Evolutionary conservation across 2,888 invertebrate genomes (phyloP).

Genomic region (Eupithecia centaureata): DNA sequence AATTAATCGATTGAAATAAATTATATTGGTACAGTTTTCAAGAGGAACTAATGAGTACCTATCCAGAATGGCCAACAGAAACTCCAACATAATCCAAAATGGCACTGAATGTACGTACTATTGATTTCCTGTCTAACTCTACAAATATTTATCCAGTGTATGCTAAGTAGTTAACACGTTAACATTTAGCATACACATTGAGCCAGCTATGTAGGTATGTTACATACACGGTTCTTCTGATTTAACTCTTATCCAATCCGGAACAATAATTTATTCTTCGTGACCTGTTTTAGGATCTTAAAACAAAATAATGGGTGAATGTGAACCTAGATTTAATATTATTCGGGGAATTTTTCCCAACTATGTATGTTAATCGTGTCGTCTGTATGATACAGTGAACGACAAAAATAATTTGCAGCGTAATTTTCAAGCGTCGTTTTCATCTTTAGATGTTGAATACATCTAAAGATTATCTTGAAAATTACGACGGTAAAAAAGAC

Average conservation of each 20-base stretch:
- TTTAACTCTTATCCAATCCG: neutral
- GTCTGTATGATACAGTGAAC: too few relatives aligned
- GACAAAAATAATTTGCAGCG: neutral
- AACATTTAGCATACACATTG: neutral
- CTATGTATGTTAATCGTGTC: neutral
- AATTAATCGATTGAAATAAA: neutral
- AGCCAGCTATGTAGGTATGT: neutral
- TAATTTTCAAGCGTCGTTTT: too few relatives aligned
- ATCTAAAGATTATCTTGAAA: too few relatives aligned
- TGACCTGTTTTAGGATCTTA: neutral
- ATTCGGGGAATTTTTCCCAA: neutral
- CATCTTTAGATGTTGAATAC: neutral
- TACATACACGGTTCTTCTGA: neutral
- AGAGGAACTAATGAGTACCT: neutral
- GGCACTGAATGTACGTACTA: neutral
- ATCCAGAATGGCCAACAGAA: neutral
- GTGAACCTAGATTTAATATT: neutral
- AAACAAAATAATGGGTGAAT: neutral
- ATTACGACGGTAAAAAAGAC: too few relatives aligned
- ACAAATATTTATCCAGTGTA: constrained; percentile 42
- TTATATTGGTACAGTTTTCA: neutral
- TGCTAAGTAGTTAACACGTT: constrained; percentile 43
- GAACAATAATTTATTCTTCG: neutral
- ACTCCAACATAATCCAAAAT: neutral
- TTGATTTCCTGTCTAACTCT: constrained; percentile 22